Evolutionary conservation across 2,888 invertebrate species (phyloP).

Genomic region (Stramonita haemastoma): DNA sequence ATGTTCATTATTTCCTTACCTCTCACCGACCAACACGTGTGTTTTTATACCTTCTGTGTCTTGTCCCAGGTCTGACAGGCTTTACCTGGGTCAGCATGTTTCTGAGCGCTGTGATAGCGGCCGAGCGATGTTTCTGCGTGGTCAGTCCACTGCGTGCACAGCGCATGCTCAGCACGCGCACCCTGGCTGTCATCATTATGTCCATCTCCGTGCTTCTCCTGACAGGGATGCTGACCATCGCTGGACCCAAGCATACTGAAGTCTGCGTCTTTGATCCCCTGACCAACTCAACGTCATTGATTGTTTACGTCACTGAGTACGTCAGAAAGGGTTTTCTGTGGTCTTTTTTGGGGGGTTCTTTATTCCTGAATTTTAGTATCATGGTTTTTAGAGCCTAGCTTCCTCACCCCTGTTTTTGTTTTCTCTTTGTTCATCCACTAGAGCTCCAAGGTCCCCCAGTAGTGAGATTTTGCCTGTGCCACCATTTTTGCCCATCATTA

Average conservation of each 20-base stretch:
- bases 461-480: too few relatives aligned
- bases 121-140: constrained; percentile 34
- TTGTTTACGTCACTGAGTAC: constrained; percentile 27
- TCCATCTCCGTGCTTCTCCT: neutral
- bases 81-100: constrained; percentile 25
- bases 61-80: neutral
- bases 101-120: constrained; percentile 13
- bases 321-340: neutral
- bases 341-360: too few relatives aligned
- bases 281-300: neutral
- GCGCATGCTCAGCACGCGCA: neutral
- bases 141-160: constrained; percentile 27
- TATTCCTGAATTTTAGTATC: too few relatives aligned
- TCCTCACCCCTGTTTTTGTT: too few relatives aligned
- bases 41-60: neutral
- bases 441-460: too few relatives aligned
- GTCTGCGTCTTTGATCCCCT: constrained; percentile 17
- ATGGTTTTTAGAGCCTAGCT: too few relatives aligned
- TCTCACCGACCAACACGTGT: too few relatives aligned
- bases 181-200: neutral
- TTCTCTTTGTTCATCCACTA: too few relatives aligned
- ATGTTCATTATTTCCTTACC: too few relatives aligned
- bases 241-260: constrained; percentile 25
- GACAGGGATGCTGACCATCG: constrained; percentile 31
- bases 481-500: too few relatives aligned